phyloP scores from a whole-genome alignment of 2,797 vertebrate genomes.

The Sardinella longiceps region DNA sequence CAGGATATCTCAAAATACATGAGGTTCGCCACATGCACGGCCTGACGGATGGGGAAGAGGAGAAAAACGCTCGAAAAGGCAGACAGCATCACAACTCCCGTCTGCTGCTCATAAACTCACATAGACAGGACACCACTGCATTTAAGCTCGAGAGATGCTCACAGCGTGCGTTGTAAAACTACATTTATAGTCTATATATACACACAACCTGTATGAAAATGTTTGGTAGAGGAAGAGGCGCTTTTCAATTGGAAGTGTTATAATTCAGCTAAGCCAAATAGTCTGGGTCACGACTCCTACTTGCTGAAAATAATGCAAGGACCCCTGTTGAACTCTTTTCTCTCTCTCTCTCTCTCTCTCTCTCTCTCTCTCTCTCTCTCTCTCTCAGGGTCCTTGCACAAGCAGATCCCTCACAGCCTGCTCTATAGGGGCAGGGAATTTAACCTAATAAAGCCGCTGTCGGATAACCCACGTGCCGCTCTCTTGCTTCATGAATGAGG shows the following conservation, averaged over 20 bases:
- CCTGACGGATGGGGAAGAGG: conserved; percentile 13
- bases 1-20: conserved; percentile 68
- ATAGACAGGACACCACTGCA: neutral
- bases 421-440: neutral
- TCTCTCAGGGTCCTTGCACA: neutral
- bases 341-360: too few relatives aligned
- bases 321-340: neutral
- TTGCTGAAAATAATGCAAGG: neutral
- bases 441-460: neutral
- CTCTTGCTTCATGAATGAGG: neutral
- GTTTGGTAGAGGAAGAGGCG: neutral
- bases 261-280: conserved; percentile 30
- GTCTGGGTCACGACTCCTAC: conserved; percentile 20
- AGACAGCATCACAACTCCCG: conserved; percentile 29
- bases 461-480: neutral
- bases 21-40: conserved; percentile 54
- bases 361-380: too few relatives aligned
- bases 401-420: neutral
- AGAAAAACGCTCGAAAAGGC: conserved; percentile 2
- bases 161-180: neutral
- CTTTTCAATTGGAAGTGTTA: neutral
- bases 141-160: neutral
- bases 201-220: neutral
- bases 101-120: conserved; percentile 29
- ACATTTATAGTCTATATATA: neutral